Base-by-base conservation (phyloP, 2,888 invertebrate species). In the Gisinianus flammeolus region DNA sequence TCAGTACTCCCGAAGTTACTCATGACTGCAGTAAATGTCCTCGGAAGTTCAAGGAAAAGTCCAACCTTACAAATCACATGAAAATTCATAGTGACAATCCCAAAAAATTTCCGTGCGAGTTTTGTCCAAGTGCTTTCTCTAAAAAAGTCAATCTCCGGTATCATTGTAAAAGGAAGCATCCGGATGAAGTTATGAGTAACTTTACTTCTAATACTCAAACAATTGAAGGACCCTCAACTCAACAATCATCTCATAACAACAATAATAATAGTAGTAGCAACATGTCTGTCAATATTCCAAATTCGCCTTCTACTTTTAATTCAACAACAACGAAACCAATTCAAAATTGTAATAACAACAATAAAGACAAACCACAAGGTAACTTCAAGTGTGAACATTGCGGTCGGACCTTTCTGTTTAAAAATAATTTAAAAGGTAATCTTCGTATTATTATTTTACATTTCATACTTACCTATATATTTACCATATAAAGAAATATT, bases 121-220 rank as follows among this genome's bases (percentile, higher is more conserved):
- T 81, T 70, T 85, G 84, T 74, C 79, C 83, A 16, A 83, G 82
- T 80, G 81, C 79, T 69, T 85, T 85, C 78, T 80, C 83, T 28
- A 85, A 85, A 68, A 79, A 82, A 72, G 83, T 84, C 56, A 85
- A 85, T 74, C 80, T 83, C 6, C 83, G 83, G 22, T 82, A 83
- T 73, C 84, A 85, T 73, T 81, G 81, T 64, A 83, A 83, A 74
- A 76, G 84, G 71, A 85, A 85, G 80, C 84, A 85, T 68, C 82
- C 84, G n/a, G 81, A 72, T 52, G 64, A 74, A 44, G 75, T 58
- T 58, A 56, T 30, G 31, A 71, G 62, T 76, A n/a, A 28, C 16
- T 68, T 54, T 33, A 19, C 24, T 12, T 44, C 31, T 70, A 77
- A 77, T 77, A 71, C 72, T 72, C 71, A 77, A 16, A 26, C 1